Evolutionary conservation across 2,797 vertebrate species (phyloP), one percentile per base, ranked within the genome.

Genomic region (Remorina albescens): DNA sequence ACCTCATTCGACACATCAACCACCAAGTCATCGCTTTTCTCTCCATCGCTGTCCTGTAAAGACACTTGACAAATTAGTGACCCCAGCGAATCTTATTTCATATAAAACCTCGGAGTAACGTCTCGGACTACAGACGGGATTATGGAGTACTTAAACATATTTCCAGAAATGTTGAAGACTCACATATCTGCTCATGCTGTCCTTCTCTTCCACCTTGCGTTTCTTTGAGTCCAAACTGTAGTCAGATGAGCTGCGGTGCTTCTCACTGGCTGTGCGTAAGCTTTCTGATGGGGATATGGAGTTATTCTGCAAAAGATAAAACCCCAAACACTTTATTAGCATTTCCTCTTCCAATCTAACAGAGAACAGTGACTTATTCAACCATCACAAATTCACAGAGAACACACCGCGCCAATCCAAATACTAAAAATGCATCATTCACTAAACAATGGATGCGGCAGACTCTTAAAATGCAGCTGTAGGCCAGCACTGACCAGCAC

Each of bases 1-100:
- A 99, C 98, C 97, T 99, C 98, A 86, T 99, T 99, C 80, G 98
- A 99, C 88, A 99, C 98, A 30, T 99, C 98, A 39, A 99, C 98
- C 69, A 99, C 98, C 82, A 99, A 94, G 89, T 99, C 98, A 71
- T 99, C 98, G 0, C 98, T 99, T 89, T 99, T 99, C 89, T 99
- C 98, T 55, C 96, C 98, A 74, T 99, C 98, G 0, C 98, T 99
- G 92, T 99, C 98, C 98, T 99, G 93, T 66, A 90, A 82, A 83
- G 73, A 69, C 4, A 73, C 72, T 44, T 51, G 30, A 41, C 71
- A 84, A 82, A 87, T 64, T 26, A 65, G 23, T 64, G 46, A 70
- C 16, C 13, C n/a, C 47, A 21, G 61, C 7, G 60, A 64, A 42
- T 5, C 7, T 49, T 18, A 11, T 41, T 41, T 42, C 19, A 41